Evolutionary conservation across 2,113 vertebrate species (phyloP).

Genomic region (Myiozetetes cayanensis): DNA sequence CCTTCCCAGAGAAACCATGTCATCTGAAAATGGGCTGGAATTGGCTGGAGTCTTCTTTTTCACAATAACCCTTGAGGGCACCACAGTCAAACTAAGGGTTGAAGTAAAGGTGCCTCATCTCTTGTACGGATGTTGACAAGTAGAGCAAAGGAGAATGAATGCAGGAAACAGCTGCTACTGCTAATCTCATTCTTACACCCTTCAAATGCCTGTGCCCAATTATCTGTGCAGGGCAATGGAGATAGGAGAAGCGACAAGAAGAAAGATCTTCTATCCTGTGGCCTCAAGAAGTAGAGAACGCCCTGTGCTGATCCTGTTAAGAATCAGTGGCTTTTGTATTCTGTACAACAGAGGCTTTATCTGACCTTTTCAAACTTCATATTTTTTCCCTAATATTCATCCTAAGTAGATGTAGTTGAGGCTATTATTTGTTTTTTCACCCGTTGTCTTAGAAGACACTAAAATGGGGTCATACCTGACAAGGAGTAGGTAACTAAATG

Average conservation of each 20-base stretch:
- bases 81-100: neutral
- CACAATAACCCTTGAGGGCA: neutral
- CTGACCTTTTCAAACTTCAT: neutral
- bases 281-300: neutral
- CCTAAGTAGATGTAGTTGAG: neutral
- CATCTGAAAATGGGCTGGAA: neutral
- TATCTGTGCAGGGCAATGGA: neutral
- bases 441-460: neutral
- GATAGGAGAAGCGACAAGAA: neutral
- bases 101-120: neutral
- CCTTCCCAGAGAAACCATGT: neutral
- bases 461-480: neutral
- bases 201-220: neutral
- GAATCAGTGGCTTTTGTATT: neutral
- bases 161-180: neutral
- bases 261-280: neutral
- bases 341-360: neutral
- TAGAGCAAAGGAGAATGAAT: constrained; percentile 11
- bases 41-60: neutral
- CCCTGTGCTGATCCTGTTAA: neutral
- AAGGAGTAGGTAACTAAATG: neutral
- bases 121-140: neutral
- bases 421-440: neutral
- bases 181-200: neutral
- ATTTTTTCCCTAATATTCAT: neutral